phyloP scores from a whole-genome alignment of 2,113 vertebrate genomes.

The Arizona elegans region DNA sequence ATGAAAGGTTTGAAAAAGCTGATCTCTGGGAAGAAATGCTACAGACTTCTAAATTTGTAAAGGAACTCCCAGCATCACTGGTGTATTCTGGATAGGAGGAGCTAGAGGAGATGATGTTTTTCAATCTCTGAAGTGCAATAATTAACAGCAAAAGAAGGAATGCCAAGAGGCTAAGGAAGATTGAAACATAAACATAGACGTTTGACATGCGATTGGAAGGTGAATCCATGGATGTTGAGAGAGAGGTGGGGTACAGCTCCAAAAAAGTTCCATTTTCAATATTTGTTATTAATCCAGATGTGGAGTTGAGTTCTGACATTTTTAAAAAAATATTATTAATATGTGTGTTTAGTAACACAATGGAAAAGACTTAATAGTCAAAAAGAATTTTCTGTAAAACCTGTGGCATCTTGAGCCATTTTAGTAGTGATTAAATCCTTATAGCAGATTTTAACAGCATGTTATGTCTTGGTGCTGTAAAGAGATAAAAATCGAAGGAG shows the following conservation, averaged over 20 bases:
- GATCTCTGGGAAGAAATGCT: constrained; percentile 91
- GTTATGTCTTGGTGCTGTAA: constrained; percentile 45
- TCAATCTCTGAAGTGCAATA: constrained; percentile 93
- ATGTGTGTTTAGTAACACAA: constrained; percentile 25
- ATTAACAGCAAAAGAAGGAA: constrained; percentile 90
- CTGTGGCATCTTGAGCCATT: neutral
- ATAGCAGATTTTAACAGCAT: constrained; percentile 1
- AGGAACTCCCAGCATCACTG: constrained; percentile 90
- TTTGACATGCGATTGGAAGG: constrained; percentile 76
- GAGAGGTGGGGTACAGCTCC: constrained; percentile 82
- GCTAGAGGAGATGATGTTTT: constrained; percentile 93
- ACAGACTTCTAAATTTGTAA: constrained; percentile 96
- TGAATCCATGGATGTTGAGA: constrained; percentile 81
- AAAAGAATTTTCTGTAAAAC: constrained; percentile 34
- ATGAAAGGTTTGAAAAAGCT: constrained; percentile 86
- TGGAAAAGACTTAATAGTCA: constrained; percentile 20
- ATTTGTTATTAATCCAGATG: constrained; percentile 62
- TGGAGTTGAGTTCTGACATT: constrained; percentile 69
- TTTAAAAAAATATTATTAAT: neutral
- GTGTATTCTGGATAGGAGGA: constrained; percentile 88
- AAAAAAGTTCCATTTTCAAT: constrained; percentile 85
- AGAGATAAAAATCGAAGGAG: neutral
- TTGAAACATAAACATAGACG: constrained; percentile 91
- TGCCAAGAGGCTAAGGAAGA: constrained; percentile 91
- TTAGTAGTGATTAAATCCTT: constrained; percentile 10